Evolutionary conservation across 2,113 vertebrate species (phyloP).

Genomic region (zebrafish (Danio rerio)): GRCz12tu NC_133177.1:56103001-56103500

Average conservation of each 20-base stretch:
- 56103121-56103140: conserved; percentile 28
- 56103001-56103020: conserved; percentile 47
- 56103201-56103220: background rate
- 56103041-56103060: conserved; percentile 24
- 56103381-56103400: too few species aligned
- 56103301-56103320: too few species aligned
- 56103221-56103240: background rate
- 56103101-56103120: conserved; percentile 37
- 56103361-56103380: too few species aligned
- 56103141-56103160: background rate
- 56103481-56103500: too few species aligned
- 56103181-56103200: background rate
- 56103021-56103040: conserved; percentile 55
- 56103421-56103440: too few species aligned
- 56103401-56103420: too few species aligned
- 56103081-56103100: conserved; percentile 54
- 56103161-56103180: background rate
- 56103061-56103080: conserved; percentile 57
- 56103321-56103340: too few species aligned
- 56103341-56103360: too few species aligned
- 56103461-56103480: too few species aligned
- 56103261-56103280: too few species aligned
- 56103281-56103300: too few species aligned
- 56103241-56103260: background rate
- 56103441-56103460: too few species aligned